A percentile compares a stretch with the other conserved stretches of the same genome.
These are phyloP conservation scores for Spatulosminthurus flaviceps DNA, from an alignment of 2,888 invertebrate species.

Conservation along the genomic window DNA sequence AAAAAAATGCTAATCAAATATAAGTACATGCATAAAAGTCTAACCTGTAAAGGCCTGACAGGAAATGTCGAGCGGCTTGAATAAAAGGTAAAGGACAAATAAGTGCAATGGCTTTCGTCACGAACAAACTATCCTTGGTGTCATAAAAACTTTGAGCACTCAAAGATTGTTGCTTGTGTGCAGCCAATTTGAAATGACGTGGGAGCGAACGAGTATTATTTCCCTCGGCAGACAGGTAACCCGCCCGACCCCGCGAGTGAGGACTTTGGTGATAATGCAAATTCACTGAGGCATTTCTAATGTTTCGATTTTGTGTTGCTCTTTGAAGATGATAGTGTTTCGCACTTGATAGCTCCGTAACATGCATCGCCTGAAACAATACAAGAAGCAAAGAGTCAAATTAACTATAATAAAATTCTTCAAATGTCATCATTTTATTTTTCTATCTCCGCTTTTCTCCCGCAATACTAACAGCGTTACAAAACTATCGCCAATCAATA, in stretches of 20 bases:
- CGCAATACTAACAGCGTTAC: background rate
- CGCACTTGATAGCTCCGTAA: conserved; percentile 86
- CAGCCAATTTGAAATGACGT: conserved; percentile 85
- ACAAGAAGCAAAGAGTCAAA: background rate
- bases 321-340: conserved; percentile 67
- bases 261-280: conserved; percentile 50
- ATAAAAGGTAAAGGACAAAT: conserved; percentile 92
- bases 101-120: conserved; percentile 93
- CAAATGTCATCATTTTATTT: background rate
- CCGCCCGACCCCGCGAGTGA: conserved; percentile 47
- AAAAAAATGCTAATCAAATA: no score
- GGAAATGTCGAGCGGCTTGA: conserved; percentile 83
- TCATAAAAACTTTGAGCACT: conserved; percentile 86
- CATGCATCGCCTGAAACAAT: conserved; percentile 80
- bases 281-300: conserved; percentile 56
- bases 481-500: no score
- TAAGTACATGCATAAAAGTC: no score
- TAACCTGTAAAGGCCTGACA: conserved; percentile 85
- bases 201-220: conserved; percentile 86
- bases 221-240: conserved; percentile 53
- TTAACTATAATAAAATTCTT: background rate
- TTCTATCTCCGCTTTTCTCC: background rate
- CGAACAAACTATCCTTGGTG: conserved; percentile 92
- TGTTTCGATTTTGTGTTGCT: conserved; percentile 60
- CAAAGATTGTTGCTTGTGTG: conserved; percentile 76